Conservation (phyloP, 2,113 vertebrate species). For the Coregonus clupeaformis region DNA sequence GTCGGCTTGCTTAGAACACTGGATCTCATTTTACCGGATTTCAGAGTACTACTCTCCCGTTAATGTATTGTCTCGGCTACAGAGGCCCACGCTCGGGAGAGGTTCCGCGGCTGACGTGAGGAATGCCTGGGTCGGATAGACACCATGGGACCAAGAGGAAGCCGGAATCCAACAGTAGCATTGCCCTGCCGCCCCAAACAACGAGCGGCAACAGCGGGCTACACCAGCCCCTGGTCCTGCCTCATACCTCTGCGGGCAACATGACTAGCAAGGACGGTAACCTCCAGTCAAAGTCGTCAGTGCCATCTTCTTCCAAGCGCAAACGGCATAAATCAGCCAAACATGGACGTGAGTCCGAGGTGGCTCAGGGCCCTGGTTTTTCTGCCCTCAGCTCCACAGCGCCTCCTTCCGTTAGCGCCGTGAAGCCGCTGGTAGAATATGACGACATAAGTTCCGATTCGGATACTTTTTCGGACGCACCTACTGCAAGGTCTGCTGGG, state of each 20-base stretch:
- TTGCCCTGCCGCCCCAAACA: constrained; percentile 31
- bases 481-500: constrained; percentile 74
- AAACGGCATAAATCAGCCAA: constrained; percentile 88
- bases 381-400: constrained; percentile 57
- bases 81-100: constrained; percentile 65
- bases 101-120: constrained; percentile 72
- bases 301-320: constrained; percentile 70
- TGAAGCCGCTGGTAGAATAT: constrained; percentile 96
- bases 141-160: constrained; percentile 82
- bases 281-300: constrained; percentile 54
- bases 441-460: constrained; percentile 98
- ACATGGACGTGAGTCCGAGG: constrained; percentile 72
- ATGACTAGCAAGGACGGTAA: constrained; percentile 68
- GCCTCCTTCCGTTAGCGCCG: constrained; percentile 76
- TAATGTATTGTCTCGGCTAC: constrained; percentile 67
- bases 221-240: constrained; percentile 56
- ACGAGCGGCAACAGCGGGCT: constrained; percentile 42
- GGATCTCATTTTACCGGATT: constrained; percentile 27
- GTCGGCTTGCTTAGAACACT: constrained; percentile 54
- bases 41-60: constrained; percentile 53
- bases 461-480: constrained; percentile 93
- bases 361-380: constrained; percentile 66
- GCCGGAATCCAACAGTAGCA: constrained; percentile 61
- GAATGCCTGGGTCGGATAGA: constrained; percentile 82
- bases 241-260: constrained; percentile 59